A percentile compares a stretch with the other conserved stretches of the same genome.
Conservation (phyloP, 2,888 invertebrate genomes). For the Ectemnius continuus region DNA sequence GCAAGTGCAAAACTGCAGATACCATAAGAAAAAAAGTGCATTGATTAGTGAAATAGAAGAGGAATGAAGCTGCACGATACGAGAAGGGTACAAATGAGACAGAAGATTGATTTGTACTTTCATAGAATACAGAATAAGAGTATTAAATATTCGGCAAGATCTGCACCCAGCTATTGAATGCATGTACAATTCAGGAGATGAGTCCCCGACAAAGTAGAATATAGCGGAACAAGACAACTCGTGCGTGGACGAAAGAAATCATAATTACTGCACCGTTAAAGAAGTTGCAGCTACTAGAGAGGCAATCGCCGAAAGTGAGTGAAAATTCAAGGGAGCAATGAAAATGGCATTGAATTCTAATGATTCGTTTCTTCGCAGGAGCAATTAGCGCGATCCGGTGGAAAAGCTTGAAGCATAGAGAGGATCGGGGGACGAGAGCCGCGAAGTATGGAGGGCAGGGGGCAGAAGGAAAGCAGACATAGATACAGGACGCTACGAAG, state of each 20-base stretch:
- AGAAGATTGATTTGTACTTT: too few relatives aligned
- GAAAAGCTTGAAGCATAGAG: conserved; percentile 39
- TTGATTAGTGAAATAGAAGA: too few relatives aligned
- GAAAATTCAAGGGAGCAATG: not conserved
- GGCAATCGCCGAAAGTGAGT: not conserved
- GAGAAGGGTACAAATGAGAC: too few relatives aligned
- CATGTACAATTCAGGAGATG: too few relatives aligned
- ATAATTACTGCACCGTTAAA: not conserved
- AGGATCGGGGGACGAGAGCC: conserved; percentile 20
- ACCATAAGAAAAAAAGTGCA: too few relatives aligned
- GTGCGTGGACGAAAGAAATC: not conserved
- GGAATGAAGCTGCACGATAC: too few relatives aligned
- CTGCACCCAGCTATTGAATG: too few relatives aligned
- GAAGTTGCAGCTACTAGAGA: not conserved
- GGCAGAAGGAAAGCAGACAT: conserved; percentile 44
- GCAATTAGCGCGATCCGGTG: conserved; percentile 67
- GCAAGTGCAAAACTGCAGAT: too few relatives aligned
- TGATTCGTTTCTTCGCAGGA: conserved; percentile 65
- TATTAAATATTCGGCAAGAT: too few relatives aligned
- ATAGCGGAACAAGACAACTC: not conserved
- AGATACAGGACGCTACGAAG: conserved; percentile 62
- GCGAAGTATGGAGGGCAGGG: conserved; percentile 32
- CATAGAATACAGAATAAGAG: too few relatives aligned
- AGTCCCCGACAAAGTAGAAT: not conserved
- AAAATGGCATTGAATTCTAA: conserved; percentile 52